Evolutionary conservation across 2,888 invertebrate genomes (phyloP).

Genomic region (Cephus runcator): DNA sequence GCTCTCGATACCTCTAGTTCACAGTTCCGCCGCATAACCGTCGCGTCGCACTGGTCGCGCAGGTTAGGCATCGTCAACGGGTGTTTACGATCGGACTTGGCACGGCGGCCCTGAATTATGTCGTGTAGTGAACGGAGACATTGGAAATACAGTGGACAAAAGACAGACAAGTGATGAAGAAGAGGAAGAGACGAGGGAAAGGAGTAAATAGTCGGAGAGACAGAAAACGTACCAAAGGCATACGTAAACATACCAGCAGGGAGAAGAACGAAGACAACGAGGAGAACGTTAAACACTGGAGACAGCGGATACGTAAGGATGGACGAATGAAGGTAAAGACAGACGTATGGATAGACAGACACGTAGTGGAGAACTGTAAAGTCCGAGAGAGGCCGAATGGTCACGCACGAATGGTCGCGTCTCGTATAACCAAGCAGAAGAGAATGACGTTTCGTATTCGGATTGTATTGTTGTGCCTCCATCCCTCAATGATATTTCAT

Average conservation of each 20-base stretch:
- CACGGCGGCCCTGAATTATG: slow-evolving; percentile 14
- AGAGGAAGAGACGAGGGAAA: neutral
- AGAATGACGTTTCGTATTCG: slow-evolving; percentile 39
- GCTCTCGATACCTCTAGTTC: neutral
- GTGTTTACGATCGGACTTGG: neutral
- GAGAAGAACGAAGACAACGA: neutral
- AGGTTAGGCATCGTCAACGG: too few species aligned
- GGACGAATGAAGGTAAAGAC: neutral
- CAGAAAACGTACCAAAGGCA: neutral
- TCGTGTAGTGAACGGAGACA: slow-evolving; percentile 10
- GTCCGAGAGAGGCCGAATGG: slow-evolving; percentile 8
- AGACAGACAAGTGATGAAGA: slow-evolving; percentile 7
- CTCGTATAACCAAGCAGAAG: slow-evolving; percentile 12
- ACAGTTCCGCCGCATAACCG: neutral
- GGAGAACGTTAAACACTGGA: neutral
- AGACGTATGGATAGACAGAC: neutral
- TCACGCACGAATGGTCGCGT: slow-evolving; percentile 35
- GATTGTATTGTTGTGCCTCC: slow-evolving; percentile 33
- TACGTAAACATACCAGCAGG: neutral
- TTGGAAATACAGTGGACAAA: slow-evolving; percentile 19
- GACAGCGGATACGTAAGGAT: neutral
- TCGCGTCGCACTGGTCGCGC: too few species aligned
- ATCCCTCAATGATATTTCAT: slow-evolving; percentile 26
- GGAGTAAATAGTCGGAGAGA: neutral
- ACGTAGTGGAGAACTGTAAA: neutral